Conservation (phyloP, 2,113 vertebrate genomes). For the Pachyramphus minor region DNA sequence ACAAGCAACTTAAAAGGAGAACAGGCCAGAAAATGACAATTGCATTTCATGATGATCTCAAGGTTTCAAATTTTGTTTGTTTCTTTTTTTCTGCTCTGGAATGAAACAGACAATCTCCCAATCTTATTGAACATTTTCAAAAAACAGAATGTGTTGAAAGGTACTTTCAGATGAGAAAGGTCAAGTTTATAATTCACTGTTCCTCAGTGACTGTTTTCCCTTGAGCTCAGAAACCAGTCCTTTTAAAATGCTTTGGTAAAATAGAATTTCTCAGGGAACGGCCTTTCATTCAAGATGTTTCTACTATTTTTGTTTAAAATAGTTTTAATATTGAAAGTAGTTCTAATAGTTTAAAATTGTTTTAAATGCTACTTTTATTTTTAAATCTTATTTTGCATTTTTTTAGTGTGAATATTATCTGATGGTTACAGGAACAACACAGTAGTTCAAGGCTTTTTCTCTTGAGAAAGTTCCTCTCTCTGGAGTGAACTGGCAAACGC, state of each 20-base stretch:
- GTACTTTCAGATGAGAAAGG: conserved; percentile 37
- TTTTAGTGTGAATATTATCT: background rate
- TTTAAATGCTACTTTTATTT: background rate
- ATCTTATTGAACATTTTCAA: background rate
- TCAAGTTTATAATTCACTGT: conserved; percentile 33
- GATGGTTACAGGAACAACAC: background rate
- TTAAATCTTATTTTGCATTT: background rate
- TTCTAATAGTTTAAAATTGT: background rate
- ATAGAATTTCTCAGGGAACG: background rate
- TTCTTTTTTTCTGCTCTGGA: conserved; percentile 22
- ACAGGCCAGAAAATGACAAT: conserved; percentile 42
- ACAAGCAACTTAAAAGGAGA: conserved; percentile 52
- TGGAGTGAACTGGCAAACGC: background rate
- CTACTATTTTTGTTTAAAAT: background rate
- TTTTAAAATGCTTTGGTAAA: background rate
- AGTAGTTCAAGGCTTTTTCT: background rate
- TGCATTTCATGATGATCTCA: conserved; percentile 29
- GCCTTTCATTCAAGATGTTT: background rate
- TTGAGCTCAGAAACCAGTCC: background rate
- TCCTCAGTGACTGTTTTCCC: background rate
- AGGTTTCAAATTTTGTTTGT: conserved; percentile 56
- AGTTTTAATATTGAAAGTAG: background rate
- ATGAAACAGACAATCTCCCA: background rate
- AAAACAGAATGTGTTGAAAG: background rate
- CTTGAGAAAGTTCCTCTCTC: background rate